A percentile compares a stretch with the other conserved stretches of the same genome.
phyloP scores from a whole-genome alignment of 2,113 vertebrate species.

The Mystacornis crossleyi region DNA sequence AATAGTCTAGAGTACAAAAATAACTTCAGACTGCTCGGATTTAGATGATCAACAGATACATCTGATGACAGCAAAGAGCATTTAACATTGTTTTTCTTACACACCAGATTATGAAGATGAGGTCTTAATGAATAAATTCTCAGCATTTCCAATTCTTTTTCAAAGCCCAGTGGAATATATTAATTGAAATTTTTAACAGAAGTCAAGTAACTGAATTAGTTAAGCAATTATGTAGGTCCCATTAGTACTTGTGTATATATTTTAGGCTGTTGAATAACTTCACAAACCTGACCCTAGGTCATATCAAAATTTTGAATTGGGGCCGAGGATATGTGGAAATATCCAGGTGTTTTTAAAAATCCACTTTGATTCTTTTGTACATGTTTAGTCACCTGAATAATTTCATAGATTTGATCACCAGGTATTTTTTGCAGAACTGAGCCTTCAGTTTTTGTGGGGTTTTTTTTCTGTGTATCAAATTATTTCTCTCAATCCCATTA shows the following conservation, averaged over 20 bases:
- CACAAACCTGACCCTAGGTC: not conserved
- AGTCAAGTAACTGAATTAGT: not conserved
- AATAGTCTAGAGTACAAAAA: not conserved
- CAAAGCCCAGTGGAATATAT: not conserved
- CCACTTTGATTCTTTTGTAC: not conserved
- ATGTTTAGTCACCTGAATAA: not conserved
- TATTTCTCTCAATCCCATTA: not conserved
- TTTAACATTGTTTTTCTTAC: not conserved
- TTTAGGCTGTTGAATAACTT: not conserved
- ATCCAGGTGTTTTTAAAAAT: not conserved
- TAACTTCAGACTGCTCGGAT: not conserved
- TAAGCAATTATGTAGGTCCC: not conserved
- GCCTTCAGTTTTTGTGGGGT: fast-evolving
- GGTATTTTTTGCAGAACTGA: not conserved
- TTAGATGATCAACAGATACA: not conserved
- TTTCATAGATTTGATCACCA: not conserved
- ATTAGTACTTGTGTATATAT: not conserved
- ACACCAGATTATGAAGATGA: not conserved
- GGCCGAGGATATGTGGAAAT: not conserved
- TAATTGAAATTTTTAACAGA: not conserved
- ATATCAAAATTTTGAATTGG: not conserved
- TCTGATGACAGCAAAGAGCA: not conserved
- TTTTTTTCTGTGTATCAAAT: not conserved
- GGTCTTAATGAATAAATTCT: not conserved
- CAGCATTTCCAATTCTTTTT: not conserved